Percentiles rank a stretch among this genome's conserved stretches.
These are phyloP conservation scores for Murina feae DNA, from an alignment of 2,113 vertebrate species.

Conservation along the genomic window DNA sequence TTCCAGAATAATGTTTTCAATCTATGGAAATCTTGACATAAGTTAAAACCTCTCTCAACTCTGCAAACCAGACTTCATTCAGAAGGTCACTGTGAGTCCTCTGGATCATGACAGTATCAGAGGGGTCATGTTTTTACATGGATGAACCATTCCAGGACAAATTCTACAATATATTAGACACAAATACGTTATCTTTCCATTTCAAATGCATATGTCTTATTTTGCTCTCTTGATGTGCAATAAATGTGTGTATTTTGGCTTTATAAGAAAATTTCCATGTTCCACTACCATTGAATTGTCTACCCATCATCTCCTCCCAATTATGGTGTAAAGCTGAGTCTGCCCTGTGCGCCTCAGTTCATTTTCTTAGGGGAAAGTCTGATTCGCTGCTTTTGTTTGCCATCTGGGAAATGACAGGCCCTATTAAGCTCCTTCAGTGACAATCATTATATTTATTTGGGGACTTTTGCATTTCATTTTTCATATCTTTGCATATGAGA, in stretches of 20 bases:
- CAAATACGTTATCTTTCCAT: background rate
- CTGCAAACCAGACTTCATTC: constrained; percentile 18
- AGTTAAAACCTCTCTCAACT: background rate
- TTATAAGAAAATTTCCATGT: constrained; percentile 23
- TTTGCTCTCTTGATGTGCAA: background rate
- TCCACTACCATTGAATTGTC: constrained; percentile 28
- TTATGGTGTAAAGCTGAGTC: background rate
- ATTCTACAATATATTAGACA: background rate
- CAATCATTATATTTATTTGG: background rate
- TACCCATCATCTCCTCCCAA: background rate
- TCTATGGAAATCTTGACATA: background rate
- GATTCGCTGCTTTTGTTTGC: background rate
- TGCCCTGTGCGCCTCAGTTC: background rate
- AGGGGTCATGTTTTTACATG: background rate
- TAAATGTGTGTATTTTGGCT: constrained; percentile 33
- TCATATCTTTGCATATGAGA: background rate
- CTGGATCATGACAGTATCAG: background rate
- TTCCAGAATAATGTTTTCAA: constrained; percentile 43
- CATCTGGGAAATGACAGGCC: accelerated
- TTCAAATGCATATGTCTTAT: background rate
- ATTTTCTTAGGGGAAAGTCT: background rate
- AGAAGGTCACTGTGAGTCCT: constrained; percentile 25
- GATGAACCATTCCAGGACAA: constrained; percentile 24
- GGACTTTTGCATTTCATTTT: background rate
- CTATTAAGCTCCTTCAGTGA: background rate